phyloP scores from a whole-genome alignment of 2,113 vertebrate species.

The Aphelocoma coerulescens region DNA sequence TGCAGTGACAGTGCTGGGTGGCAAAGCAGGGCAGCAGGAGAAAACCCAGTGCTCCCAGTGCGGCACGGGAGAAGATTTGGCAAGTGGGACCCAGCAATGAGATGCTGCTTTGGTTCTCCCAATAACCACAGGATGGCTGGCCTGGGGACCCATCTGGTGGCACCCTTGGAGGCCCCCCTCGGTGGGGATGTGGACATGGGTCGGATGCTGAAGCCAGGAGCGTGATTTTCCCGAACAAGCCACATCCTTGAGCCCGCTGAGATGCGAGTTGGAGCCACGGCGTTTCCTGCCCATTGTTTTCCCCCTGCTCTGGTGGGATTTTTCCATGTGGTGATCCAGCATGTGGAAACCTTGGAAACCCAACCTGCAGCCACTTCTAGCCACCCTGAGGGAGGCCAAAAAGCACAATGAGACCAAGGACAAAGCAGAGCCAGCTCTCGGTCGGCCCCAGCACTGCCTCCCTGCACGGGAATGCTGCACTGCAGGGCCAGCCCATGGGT shows the following conservation, averaged over 20 bases:
- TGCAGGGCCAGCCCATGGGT: rapidly evolving
- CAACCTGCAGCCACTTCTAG: neutral
- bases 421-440: neutral
- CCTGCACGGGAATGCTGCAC: no score
- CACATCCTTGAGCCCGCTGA: neutral
- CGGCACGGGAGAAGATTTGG: neutral
- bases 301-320: neutral
- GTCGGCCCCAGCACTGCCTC: neutral
- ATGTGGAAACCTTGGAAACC: neutral
- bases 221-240: neutral
- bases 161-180: neutral
- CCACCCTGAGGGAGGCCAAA: neutral
- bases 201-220: neutral
- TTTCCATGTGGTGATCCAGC: neutral
- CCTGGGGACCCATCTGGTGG: rapidly evolving
- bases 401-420: rapidly evolving
- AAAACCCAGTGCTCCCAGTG: neutral
- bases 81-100: neutral
- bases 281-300: neutral
- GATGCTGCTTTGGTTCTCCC: neutral
- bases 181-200: neutral
- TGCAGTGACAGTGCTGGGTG: neutral
- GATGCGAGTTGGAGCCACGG: neutral
- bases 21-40: rapidly evolving
- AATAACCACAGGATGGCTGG: rapidly evolving